A percentile compares a stretch with the other conserved stretches of the same genome.
Evolutionary conservation across 2,888 invertebrate species (phyloP).

Genomic region (Nemapogon koenigi): DNA sequence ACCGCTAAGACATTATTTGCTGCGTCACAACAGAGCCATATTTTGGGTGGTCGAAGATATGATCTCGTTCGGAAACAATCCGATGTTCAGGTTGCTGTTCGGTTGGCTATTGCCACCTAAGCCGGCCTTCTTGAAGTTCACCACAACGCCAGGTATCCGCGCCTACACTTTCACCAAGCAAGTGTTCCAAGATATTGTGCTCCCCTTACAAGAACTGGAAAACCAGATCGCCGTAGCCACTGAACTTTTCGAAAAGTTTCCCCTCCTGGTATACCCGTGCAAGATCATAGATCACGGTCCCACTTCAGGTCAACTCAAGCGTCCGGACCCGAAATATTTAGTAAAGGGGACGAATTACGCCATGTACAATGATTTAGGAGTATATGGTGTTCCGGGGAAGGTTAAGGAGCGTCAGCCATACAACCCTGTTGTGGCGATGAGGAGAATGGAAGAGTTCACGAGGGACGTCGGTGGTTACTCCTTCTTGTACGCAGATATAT

Average conservation of each 20-base stretch:
- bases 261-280: conserved; percentile 74
- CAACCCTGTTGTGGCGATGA: conserved; percentile 70
- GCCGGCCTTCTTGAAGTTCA: conserved; percentile 75
- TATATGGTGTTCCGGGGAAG: conserved; percentile 72
- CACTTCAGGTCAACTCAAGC: conserved; percentile 62
- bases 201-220: conserved; percentile 70
- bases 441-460: conserved; percentile 74
- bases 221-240: conserved; percentile 67
- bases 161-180: conserved; percentile 74
- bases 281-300: conserved; percentile 69
- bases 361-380: conserved; percentile 75
- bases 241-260: conserved; percentile 69
- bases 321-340: conserved; percentile 62
- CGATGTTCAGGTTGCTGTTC: conserved; percentile 65
- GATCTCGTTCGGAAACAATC: conserved; percentile 74
- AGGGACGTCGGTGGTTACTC: conserved; percentile 72
- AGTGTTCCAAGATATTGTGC: conserved; percentile 75
- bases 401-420: conserved; percentile 67
- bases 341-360: conserved; percentile 71
- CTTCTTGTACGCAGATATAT: conserved; percentile 74
- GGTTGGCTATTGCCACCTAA: conserved; percentile 76
- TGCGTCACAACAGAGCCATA: conserved; percentile 71
- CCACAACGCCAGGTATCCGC: conserved; percentile 71
- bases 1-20: conserved; percentile 68
- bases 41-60: conserved; percentile 78